Base-by-base conservation (phyloP, 2,113 vertebrate species). In the Lates calcarifer region DNA sequence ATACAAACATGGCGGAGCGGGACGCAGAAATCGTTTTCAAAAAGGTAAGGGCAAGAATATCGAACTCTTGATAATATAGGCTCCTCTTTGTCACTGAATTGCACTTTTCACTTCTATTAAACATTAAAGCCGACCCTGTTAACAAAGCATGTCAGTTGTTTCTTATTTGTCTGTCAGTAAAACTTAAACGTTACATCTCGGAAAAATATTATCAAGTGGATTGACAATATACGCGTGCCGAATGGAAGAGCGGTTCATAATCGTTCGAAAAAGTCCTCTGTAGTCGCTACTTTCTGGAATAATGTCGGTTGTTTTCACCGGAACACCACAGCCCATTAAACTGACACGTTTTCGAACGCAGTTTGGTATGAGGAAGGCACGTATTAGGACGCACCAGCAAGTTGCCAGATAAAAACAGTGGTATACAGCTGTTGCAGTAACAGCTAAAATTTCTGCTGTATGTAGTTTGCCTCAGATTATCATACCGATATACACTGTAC, bases 1-100 rank as follows among this genome's bases (percentile, higher is more conserved):
- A 51, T 18, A 39, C 74, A 60, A 93, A 77, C 60, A 95, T 95
- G 95, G 92, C 90, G 85, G 91, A 83, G 18, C 83, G 20, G 20
- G 85, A 87, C 15, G 33, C n/a, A 6, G 93, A 92, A 64, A 1
- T 90, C 8, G 33, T 7, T 1, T 95, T 95, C 63, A 94, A 91
- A 66, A 95, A 95, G 92, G 94, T 95, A 88, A 20, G 17, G 45
- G 4, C 2, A 24, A 6, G 0, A 2, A 17, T 15, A 6, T 20
- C 0, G 1, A n/a, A 41, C 17, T 1, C n/a, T 39, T 9, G 5
- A 20, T 20, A 39, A 0, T 14, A 1, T 28, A 2, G 6, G 1
- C 0, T 45, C 13, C 10, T 55, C 5, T 53, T 7, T 24, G 29
- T 24, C 13, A 6, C 24, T 1, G 8, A 35, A 8, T 20, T 62